Base-by-base conservation (phyloP, 2,113 vertebrate genomes). In the Daubentonia madagascariensis region DNA sequence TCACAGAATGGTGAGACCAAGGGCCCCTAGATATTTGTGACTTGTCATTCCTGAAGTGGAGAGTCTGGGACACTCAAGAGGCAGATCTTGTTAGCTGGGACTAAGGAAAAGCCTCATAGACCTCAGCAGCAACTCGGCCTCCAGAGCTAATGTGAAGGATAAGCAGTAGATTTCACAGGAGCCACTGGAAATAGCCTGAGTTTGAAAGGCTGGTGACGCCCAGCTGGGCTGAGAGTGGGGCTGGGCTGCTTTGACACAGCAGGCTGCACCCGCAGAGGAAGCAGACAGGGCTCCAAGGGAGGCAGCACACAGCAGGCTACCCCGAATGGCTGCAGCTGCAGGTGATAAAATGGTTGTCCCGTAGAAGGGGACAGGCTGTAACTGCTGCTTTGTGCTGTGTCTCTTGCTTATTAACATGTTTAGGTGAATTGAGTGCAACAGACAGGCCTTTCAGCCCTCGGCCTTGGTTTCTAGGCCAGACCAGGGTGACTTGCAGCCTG, bases 301-400 rank as follows among this genome's bases (percentile, higher is more conserved):
- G 80, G 96, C 92, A 22, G 91, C 91, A 83, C 97, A 85, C 98
- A 98, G 98, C 98, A 95, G 94, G 95, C 89, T 37, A 65, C 96
- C 0, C 95, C 25, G 23, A 97, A 97, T 94, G 81, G 86, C 93
- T 72, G 23, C 98, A 98, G 98, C 98, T 99, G 98, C 97, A 96
- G 90, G 98, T 94, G 97, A 97, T 98, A 96, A 98, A 98, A 97
- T 13, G 6, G 85, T 89, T 90, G 86, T 83, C 85, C 61, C 25
- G 86, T 61, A 22, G 97, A 90, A 97, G 95, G 93, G 92, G 79
- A 76, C 54, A 70, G 43, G 80, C 95, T 59, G 7, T 92, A 52
- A 93, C 81, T 76, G 73, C 96, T 9, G 78, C 90, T 98, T 91
- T 98, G 94, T 97, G 68, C 57, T 45, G 37, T 54, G 23, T 52